Conservation (phyloP, 1,140 invertebrate genomes). For the Delia radicum region DNA sequence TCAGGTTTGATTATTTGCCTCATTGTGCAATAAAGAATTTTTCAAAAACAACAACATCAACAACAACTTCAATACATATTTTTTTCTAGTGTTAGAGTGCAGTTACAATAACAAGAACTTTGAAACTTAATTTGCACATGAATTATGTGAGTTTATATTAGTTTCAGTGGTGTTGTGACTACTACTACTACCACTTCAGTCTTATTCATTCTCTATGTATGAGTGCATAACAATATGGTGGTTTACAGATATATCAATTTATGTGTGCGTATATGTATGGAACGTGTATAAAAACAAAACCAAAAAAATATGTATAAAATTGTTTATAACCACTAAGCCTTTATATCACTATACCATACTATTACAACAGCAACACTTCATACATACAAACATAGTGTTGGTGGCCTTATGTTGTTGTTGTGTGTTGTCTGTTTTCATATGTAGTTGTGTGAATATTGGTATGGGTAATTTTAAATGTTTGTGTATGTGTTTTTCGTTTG, state of each 20-base stretch:
- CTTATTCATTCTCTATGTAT: background rate
- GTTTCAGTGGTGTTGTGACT: no score
- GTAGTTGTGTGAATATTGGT: background rate
- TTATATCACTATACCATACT: background rate
- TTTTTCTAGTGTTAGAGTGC: no score
- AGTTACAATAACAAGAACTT: no score
- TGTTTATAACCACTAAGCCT: background rate
- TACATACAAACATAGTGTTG: background rate
- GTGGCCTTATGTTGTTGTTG: background rate
- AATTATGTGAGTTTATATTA: no score
- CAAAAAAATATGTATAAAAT: background rate
- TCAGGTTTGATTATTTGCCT: no score
- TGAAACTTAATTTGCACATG: no score
- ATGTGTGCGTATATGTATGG: background rate
- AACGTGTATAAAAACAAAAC: background rate
- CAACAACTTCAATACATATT: no score
- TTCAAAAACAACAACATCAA: no score
- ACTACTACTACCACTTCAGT: no score
- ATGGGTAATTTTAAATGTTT: background rate
- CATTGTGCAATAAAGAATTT: no score
- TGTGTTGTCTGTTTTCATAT: background rate
- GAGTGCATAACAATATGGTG: background rate
- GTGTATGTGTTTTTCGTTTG: conserved; percentile 16
- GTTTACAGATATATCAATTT: background rate
- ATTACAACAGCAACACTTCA: background rate